These are phyloP conservation scores for Octodonta nipae DNA, from an alignment of 2,888 invertebrate species.

Conservation along the genomic window DNA sequence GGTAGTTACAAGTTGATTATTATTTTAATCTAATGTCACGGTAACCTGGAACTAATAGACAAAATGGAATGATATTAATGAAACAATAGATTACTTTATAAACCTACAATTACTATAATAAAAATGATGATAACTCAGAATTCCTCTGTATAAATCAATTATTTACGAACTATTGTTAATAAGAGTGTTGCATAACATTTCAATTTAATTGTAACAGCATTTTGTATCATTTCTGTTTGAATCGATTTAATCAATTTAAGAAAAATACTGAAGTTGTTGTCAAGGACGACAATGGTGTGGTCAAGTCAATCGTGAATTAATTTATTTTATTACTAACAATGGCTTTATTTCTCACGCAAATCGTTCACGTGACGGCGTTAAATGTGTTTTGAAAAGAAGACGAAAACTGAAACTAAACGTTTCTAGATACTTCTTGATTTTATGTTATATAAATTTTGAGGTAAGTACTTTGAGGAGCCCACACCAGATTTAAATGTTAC, in stretches of 20 bases:
- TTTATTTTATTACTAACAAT: not conserved
- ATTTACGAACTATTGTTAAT: not conserved
- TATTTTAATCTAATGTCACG: no score
- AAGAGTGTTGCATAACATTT: slow-evolving; percentile 1
- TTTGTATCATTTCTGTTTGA: not conserved
- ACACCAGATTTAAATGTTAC: no score
- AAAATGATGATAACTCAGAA: not conserved
- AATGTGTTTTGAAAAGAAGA: no score
- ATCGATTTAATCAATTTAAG: not conserved
- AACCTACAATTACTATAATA: slow-evolving; percentile 1
- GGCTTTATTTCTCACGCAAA: slow-evolving; percentile 1
- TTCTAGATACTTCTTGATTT: no score
- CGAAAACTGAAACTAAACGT: no score
- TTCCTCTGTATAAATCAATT: not conserved
- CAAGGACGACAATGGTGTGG: slow-evolving; percentile 1
- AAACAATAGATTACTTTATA: not conserved
- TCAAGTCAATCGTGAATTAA: slow-evolving; percentile 1
- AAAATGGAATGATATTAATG: not conserved
- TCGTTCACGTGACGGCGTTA: no score
- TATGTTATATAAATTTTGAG: no score
- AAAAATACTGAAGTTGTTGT: not conserved
- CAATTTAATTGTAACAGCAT: not conserved
- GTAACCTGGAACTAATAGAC: not conserved
- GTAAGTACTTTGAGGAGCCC: no score
- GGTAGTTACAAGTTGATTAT: no score